Percentiles rank a stretch among this genome's conserved stretches.
phyloP scores from a whole-genome alignment of 1,140 invertebrate genomes.

The Aporrectodea caliginosa region DNA sequence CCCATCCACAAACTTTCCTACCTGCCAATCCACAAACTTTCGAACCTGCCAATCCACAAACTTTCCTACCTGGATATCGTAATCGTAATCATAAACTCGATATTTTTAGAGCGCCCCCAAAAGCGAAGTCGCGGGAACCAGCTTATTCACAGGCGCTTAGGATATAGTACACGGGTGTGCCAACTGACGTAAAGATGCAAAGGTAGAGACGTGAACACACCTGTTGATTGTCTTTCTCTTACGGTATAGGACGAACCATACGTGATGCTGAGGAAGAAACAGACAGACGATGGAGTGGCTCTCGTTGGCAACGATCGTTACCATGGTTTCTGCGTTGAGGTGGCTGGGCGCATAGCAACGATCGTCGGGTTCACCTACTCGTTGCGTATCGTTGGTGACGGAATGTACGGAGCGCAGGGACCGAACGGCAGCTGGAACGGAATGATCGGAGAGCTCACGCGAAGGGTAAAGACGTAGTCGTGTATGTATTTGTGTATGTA shows the following conservation, averaged over 20 bases:
- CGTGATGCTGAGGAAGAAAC: conserved; percentile 16
- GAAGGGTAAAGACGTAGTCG: conserved; percentile 23
- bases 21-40: too few relatives aligned
- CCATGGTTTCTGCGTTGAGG: conserved; percentile 53
- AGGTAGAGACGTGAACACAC: too few relatives aligned
- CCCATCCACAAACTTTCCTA: too few relatives aligned
- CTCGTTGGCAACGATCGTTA: conserved; percentile 45
- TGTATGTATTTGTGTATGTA: conserved; percentile 4
- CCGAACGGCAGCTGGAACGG: conserved; percentile 53
- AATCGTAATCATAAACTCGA: too few relatives aligned
- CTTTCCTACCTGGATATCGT: too few relatives aligned
- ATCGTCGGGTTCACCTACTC: conserved; percentile 50
- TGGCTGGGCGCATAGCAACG: conserved; percentile 41
- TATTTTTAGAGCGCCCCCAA: too few relatives aligned
- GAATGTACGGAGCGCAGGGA: conserved; percentile 40
- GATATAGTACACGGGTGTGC: too few relatives aligned
- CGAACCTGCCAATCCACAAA: too few relatives aligned
- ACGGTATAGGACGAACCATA: conserved; percentile 16
- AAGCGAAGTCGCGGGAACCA: too few relatives aligned
- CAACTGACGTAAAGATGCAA: too few relatives aligned
- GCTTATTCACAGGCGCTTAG: too few relatives aligned
- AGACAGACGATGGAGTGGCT: conserved; percentile 27
- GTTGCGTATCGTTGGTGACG: conserved; percentile 39
- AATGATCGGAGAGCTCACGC: conserved; percentile 47
- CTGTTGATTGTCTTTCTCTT: too few relatives aligned